phyloP scores from a whole-genome alignment of 2,113 vertebrate genomes.

The Tyto alba region DNA sequence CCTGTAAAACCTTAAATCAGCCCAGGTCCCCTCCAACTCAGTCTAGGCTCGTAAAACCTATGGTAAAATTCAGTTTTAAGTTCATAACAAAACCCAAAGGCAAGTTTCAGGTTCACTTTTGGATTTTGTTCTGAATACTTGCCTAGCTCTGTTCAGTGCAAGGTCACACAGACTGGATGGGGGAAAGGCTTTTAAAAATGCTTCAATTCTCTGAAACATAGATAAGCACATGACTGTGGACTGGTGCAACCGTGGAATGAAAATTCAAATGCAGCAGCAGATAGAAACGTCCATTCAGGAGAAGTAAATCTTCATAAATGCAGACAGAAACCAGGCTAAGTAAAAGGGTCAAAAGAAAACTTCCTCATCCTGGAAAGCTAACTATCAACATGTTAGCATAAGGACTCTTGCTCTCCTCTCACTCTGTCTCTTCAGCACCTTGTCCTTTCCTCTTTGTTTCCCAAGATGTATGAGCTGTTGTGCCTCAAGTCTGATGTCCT shows the following conservation, averaged over 20 bases:
- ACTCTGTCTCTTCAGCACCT: neutral
- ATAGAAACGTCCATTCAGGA: neutral
- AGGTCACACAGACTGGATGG: neutral
- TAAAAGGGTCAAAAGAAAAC: neutral
- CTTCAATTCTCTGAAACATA: neutral
- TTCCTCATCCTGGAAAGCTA: neutral
- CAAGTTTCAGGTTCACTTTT: constrained; percentile 38
- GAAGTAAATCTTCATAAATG: neutral
- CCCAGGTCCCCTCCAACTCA: constrained; percentile 11
- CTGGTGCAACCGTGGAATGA: neutral
- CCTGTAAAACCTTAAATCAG: constrained; percentile 51
- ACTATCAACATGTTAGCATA: neutral
- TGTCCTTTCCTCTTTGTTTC: neutral
- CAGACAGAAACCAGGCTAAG: neutral
- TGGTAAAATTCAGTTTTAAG: constrained; percentile 32
- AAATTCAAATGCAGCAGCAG: neutral
- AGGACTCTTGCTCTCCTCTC: neutral
- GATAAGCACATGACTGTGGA: neutral
- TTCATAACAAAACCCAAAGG: constrained; percentile 43
- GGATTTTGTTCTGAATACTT: constrained; percentile 15
- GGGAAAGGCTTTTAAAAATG: neutral
- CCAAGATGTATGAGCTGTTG: neutral
- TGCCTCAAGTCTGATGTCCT: neutral
- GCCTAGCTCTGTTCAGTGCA: constrained; percentile 1
- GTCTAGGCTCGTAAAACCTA: constrained; percentile 24